phyloP scores from a whole-genome alignment of 2,888 invertebrate species.

The Cepaea hortensis region DNA sequence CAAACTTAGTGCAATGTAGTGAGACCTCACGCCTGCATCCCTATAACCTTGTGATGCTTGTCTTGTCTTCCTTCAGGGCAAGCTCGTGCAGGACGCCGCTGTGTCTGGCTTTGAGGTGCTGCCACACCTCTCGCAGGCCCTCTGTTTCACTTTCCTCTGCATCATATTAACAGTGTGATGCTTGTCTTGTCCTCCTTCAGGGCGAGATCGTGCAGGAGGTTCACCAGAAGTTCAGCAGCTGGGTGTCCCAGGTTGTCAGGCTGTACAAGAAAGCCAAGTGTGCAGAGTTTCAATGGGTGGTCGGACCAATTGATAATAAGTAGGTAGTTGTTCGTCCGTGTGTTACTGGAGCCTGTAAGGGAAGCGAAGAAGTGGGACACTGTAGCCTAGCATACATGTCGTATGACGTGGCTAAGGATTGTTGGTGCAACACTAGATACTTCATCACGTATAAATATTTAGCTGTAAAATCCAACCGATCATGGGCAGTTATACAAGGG shows the following conservation, averaged over 20 bases:
- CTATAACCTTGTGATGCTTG: not conserved
- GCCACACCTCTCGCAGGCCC: no score
- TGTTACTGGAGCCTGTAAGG: no score
- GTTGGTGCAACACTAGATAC: not conserved
- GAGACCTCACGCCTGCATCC: no score
- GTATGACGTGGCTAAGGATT: not conserved
- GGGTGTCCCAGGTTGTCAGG: slow-evolving; percentile 77
- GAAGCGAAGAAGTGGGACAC: no score
- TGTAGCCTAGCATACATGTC: no score
- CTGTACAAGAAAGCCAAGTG: slow-evolving; percentile 70
- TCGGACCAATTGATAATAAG: slow-evolving; percentile 78
- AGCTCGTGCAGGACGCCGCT: slow-evolving; percentile 84
- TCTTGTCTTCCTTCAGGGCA: slow-evolving; percentile 47
- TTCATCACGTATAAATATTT: no score
- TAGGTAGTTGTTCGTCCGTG: not conserved
- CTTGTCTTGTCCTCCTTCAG: slow-evolving; percentile 34
- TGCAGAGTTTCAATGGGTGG: slow-evolving; percentile 79
- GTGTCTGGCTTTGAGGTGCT: slow-evolving; percentile 72
- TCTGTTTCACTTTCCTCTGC: no score
- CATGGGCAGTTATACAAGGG: no score
- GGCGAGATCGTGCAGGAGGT: slow-evolving; percentile 84
- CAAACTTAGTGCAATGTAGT: no score
- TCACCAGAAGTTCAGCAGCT: slow-evolving; percentile 81
- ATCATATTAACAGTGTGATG: not conserved
- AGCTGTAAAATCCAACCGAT: no score